These are phyloP conservation scores for Andrena camellia DNA, from an alignment of 2,888 invertebrate genomes.

Conservation along the genomic window DNA sequence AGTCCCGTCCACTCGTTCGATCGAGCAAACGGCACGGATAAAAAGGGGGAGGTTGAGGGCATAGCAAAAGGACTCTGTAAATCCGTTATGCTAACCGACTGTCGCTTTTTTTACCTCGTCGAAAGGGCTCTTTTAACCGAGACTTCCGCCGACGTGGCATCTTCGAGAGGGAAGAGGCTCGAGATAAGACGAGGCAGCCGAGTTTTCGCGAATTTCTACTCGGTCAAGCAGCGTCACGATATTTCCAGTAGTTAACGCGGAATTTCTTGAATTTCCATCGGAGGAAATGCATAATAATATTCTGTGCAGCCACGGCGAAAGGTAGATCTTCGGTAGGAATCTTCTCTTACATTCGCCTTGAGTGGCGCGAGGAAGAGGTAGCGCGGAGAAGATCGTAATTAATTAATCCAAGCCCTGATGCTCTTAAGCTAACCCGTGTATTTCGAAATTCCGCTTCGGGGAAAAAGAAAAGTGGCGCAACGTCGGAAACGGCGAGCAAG, in stretches of 20 bases:
- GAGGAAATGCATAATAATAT: too few species aligned
- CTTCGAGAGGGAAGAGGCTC: slow-evolving; percentile 17
- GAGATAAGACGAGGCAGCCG: slow-evolving; percentile 34
- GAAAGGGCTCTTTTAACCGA: background rate
- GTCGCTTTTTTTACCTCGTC: slow-evolving; percentile 19
- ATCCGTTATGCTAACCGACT: slow-evolving; percentile 36
- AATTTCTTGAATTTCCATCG: too few species aligned
- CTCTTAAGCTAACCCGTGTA: background rate
- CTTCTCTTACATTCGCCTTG: too few species aligned
- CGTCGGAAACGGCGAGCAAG: slow-evolving; percentile 15
- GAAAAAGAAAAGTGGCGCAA: background rate
- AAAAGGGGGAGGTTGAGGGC: background rate
- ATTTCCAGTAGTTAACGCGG: background rate
- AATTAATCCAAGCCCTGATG: background rate
- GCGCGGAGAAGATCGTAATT: background rate
- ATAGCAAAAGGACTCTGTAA: slow-evolving; percentile 10
- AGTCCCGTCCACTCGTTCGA: slow-evolving; percentile 60
- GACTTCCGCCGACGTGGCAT: slow-evolving; percentile 43
- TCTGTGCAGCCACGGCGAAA: too few species aligned
- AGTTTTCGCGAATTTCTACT: slow-evolving; percentile 33
- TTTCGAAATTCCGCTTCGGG: background rate
- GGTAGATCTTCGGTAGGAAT: too few species aligned
- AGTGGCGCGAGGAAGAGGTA: background rate
- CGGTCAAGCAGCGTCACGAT: slow-evolving; percentile 14
- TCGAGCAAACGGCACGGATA: slow-evolving; percentile 5